These are phyloP conservation scores for Eurosta solidaginis DNA, from an alignment of 1,140 invertebrate species.

Conservation along the genomic window DNA sequence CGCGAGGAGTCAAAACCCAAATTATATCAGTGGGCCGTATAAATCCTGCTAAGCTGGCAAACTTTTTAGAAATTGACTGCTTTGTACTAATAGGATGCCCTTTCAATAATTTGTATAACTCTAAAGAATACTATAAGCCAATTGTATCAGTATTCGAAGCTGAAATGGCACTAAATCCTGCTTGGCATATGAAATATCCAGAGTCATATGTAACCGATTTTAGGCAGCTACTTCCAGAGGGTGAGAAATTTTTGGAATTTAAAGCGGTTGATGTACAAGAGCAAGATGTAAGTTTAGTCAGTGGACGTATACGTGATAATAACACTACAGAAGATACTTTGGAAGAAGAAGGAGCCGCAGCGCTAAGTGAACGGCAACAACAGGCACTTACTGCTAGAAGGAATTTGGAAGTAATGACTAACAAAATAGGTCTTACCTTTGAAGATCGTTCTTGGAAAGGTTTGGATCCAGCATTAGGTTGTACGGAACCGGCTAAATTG, in stretches of 20 bases:
- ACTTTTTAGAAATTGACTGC: slow-evolving; percentile 81
- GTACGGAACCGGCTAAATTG: slow-evolving; percentile 66
- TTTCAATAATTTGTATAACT: slow-evolving; percentile 83
- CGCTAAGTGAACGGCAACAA: slow-evolving; percentile 31
- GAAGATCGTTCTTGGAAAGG: slow-evolving; percentile 73
- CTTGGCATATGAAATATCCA: slow-evolving; percentile 64
- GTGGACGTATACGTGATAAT: slow-evolving; percentile 66
- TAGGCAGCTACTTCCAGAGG: slow-evolving; percentile 73
- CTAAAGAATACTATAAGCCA: slow-evolving; percentile 85
- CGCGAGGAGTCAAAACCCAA: slow-evolving; percentile 82
- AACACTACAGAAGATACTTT: slow-evolving; percentile 25
- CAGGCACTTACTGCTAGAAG: slow-evolving; percentile 59
- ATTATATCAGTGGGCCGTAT: slow-evolving; percentile 91
- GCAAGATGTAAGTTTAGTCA: slow-evolving; percentile 73
- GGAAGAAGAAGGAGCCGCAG: background rate
- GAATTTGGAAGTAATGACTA: slow-evolving; percentile 62
- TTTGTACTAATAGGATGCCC: slow-evolving; percentile 90
- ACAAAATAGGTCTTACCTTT: slow-evolving; percentile 65
- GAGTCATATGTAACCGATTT: slow-evolving; percentile 77
- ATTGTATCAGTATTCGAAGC: slow-evolving; percentile 91
- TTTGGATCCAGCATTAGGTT: slow-evolving; percentile 72
- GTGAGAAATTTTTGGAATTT: slow-evolving; percentile 62
- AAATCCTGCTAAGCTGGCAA: slow-evolving; percentile 90
- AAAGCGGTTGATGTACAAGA: slow-evolving; percentile 61
- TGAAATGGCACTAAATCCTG: slow-evolving; percentile 82